Conservation (phyloP, 1,140 invertebrate genomes). For the Macrostomum lignano region DNA sequence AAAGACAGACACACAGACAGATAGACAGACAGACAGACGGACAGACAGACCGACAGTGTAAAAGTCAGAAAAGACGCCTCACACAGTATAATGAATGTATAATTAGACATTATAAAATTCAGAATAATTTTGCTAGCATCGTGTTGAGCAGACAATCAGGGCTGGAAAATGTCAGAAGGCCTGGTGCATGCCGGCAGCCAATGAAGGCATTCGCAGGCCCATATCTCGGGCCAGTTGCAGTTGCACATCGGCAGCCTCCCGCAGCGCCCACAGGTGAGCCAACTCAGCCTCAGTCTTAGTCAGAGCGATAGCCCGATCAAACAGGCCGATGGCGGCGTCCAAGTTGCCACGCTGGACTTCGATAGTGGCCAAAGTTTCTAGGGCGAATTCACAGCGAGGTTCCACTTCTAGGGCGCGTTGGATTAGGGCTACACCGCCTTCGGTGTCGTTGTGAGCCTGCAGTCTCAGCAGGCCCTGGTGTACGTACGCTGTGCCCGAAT, state of each 20-base stretch:
- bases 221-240: conserved; percentile 45
- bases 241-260: conserved; percentile 54
- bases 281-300: conserved; percentile 55
- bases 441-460: conserved; percentile 47
- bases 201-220: conserved; percentile 28
- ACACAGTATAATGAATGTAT: too few species aligned
- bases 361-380: conserved; percentile 68
- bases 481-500: conserved; percentile 54
- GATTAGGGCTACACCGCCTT: conserved; percentile 46
- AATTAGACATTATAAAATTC: too few species aligned
- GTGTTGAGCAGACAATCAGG: too few species aligned
- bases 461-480: conserved; percentile 50
- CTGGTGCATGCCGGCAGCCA: too few species aligned
- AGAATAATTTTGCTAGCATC: too few species aligned
- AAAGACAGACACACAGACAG: too few species aligned
- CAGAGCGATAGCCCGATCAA: conserved; percentile 57
- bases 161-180: too few species aligned
- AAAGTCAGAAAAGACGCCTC: too few species aligned
- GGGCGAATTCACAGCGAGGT: conserved; percentile 65
- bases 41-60: too few species aligned
- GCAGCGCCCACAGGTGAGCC: conserved; percentile 38
- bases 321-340: conserved; percentile 45
- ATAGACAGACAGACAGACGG: too few species aligned
- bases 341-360: conserved; percentile 67
- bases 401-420: conserved; percentile 55